Percentiles rank a stretch among this genome's conserved stretches.
phyloP scores from a whole-genome alignment of 2,888 invertebrate genomes.

The Artemia sinica region DNA sequence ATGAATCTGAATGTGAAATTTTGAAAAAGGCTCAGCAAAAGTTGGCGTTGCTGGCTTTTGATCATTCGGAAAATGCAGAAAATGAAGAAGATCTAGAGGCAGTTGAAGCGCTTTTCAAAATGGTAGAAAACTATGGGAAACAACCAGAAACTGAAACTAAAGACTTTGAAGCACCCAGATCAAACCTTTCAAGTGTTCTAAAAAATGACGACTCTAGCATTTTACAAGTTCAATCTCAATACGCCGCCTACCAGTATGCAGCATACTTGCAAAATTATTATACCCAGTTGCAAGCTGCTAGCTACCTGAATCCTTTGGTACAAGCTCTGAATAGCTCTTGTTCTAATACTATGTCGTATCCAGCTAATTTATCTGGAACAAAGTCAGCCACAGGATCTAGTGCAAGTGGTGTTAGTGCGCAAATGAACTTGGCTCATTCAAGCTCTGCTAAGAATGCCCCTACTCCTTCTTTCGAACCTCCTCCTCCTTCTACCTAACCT shows the following conservation, averaged over 20 bases:
- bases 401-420: too few relatives aligned
- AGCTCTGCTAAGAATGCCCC: too few relatives aligned
- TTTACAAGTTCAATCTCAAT: too few relatives aligned
- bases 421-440: too few relatives aligned
- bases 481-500: too few relatives aligned
- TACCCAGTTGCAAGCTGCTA: slow-evolving; percentile 3
- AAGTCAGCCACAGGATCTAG: too few relatives aligned
- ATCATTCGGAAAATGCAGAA: background rate
- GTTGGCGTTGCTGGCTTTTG: background rate
- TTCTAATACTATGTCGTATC: too few relatives aligned
- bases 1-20: background rate
- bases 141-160: background rate
- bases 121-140: slow-evolving; percentile 1
- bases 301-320: background rate
- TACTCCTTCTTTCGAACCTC: too few relatives aligned
- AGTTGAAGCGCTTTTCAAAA: background rate
- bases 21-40: slow-evolving; percentile 7
- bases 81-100: background rate
- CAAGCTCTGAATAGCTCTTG: too few relatives aligned
- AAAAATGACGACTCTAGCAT: too few relatives aligned
- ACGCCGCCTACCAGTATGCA: slow-evolving; percentile 3
- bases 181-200: background rate
- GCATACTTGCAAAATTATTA: background rate
- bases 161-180: background rate
- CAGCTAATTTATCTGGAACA: too few relatives aligned